Evolutionary conservation across 2,797 vertebrate genomes (phyloP), one percentile per base, ranked within the genome.

Genomic region (Cirrhinus molitorella): DNA sequence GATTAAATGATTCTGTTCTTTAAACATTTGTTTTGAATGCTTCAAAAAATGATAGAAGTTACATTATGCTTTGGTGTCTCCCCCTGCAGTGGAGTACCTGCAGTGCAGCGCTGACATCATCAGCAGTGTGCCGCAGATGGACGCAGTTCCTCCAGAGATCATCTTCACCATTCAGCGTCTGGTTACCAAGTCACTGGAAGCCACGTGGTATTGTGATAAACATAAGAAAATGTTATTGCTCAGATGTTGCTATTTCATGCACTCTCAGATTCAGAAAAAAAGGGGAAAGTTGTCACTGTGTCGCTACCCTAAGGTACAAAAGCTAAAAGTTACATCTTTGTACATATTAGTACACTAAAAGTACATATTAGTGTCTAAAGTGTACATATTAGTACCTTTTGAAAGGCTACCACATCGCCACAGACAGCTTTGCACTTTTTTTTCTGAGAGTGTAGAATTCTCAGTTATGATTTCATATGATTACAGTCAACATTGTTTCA

Each of bases 131-230:
- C 0, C 2, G 1, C 65, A 78, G 10, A 86, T 85, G 45, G 1
- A 8, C 4, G 3, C 2, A 0, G 70, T 94, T 43, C 83, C 72
- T 28, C 40, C 83, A 2, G 25, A 81, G 14, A 70, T 90, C 3
- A 12, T 95, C 85, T 68, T 91, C 13, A 59, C 61, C 12, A 88
- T 92, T 47, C 93, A 94, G 83, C 2, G 71, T 65, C 80, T 68
- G 6, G 84, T 95, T 53, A 67, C 91, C 86, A 92, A 90, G 70
- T 78, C 82, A 47, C 47, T 94, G 81, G 90, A 92, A 77, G 87
- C 91, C 17, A 81, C 2, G 77, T 94, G 91, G 93, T 94, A 85
- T 45, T 72, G 34, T 49, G 5, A 57, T 66, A 14, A n/a, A 53
- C 40, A 37, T 55, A 3, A 5, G 34, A 11, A 23, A 5, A 37